phyloP scores from a whole-genome alignment of 1,140 invertebrate species.

The Eurosta solidaginis region DNA sequence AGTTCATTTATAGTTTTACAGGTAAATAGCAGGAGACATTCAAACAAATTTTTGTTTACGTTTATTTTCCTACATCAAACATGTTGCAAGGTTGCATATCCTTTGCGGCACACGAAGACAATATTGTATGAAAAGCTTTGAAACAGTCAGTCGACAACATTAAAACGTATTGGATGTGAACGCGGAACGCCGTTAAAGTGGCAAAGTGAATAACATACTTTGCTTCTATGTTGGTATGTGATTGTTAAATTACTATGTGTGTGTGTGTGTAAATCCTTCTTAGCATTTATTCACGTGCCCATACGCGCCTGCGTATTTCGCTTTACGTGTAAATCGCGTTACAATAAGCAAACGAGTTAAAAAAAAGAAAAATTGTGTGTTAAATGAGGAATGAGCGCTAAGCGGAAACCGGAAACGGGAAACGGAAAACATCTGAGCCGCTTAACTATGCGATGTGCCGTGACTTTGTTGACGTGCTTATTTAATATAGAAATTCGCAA shows the following conservation, averaged over 20 bases:
- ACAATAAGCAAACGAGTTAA: not conserved
- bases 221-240: not conserved
- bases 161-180: not conserved
- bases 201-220: too few species aligned
- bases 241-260: too few species aligned
- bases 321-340: not conserved
- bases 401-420: slow-evolving; percentile 25
- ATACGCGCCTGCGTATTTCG: not conserved
- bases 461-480: not conserved
- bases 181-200: not conserved
- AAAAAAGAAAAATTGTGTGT: not conserved
- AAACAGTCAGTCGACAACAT: not conserved
- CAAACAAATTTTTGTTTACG: too few species aligned
- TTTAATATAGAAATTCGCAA: too few species aligned
- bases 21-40: too few species aligned
- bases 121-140: not conserved
- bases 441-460: not conserved
- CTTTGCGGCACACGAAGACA: not conserved
- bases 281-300: not conserved
- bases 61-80: not conserved
- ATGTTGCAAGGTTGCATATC: not conserved
- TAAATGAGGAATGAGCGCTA: not conserved
- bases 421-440: slow-evolving; percentile 15
- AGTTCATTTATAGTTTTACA: too few species aligned
- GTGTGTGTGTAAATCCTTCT: not conserved